Conservation (phyloP, 2,113 vertebrate genomes). For the Australoheros scitulus region DNA sequence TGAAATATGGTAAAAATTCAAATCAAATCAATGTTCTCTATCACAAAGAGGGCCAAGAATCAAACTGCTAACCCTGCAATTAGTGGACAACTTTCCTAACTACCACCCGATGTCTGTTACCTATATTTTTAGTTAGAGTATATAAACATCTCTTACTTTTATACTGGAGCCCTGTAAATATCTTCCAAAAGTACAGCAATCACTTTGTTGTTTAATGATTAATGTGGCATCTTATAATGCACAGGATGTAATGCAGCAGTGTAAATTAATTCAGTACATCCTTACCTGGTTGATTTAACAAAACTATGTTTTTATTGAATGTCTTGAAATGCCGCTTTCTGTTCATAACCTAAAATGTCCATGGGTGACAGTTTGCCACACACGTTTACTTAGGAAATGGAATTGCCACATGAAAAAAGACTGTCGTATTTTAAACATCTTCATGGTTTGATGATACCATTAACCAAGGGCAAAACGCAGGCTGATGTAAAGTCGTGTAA, state of each 20-base stretch:
- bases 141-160: neutral
- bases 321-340: neutral
- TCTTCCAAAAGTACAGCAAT: neutral
- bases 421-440: constrained; percentile 6
- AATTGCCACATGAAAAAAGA: neutral
- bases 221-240: neutral
- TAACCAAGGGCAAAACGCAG: constrained; percentile 23
- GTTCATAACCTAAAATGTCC: constrained; percentile 1
- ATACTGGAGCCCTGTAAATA: neutral
- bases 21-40: neutral
- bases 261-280: neutral
- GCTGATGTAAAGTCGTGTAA: constrained; percentile 54
- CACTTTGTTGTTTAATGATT: neutral
- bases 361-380: neutral
- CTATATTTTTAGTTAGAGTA: too few relatives aligned
- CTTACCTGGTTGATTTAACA: neutral
- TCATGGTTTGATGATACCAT: constrained; percentile 33
- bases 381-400: neutral
- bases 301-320: neutral
- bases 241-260: neutral
- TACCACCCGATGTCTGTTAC: neutral
- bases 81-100: neutral
- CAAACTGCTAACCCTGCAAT: too few relatives aligned
- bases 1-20: neutral
- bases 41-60: neutral